Percentiles rank a stretch among this genome's conserved stretches.
Conservation (phyloP, 2,113 vertebrate species). For the Brevimyrus niger region DNA sequence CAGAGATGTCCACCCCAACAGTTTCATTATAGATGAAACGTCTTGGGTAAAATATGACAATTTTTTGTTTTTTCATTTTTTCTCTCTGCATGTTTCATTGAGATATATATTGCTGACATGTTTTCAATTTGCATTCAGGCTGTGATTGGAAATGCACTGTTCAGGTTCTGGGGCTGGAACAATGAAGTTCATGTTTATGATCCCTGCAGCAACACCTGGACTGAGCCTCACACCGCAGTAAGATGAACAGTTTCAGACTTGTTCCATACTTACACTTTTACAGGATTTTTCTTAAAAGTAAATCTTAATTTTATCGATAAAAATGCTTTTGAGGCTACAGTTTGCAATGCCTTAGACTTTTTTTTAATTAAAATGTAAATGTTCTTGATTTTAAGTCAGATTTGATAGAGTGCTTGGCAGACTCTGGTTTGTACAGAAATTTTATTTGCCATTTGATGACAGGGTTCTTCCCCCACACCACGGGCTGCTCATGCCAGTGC, state of each 20-base stretch:
- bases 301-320: not conserved
- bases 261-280: not conserved
- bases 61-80: not conserved
- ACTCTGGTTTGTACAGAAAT: not conserved
- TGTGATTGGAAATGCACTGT: slow-evolving; percentile 37
- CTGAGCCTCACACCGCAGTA: slow-evolving; percentile 71
- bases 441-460: slow-evolving; percentile 36
- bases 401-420: not conserved
- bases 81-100: not conserved
- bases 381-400: not conserved
- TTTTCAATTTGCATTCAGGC: slow-evolving; percentile 30
- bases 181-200: slow-evolving; percentile 91
- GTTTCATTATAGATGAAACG: slow-evolving; percentile 83
- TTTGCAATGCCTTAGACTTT: not conserved
- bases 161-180: slow-evolving; percentile 87
- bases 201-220: slow-evolving; percentile 69
- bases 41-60: slow-evolving; percentile 73
- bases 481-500: slow-evolving; percentile 82
- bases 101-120: not conserved
- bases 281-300: not conserved
- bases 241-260: slow-evolving; percentile 41
- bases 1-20: slow-evolving; percentile 61
- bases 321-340: not conserved
- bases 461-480: slow-evolving; percentile 77
- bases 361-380: not conserved